A percentile compares a stretch with the other conserved stretches of the same genome.
phyloP scores from a whole-genome alignment of 2,113 vertebrate species.

The Taxidea taxus region DNA sequence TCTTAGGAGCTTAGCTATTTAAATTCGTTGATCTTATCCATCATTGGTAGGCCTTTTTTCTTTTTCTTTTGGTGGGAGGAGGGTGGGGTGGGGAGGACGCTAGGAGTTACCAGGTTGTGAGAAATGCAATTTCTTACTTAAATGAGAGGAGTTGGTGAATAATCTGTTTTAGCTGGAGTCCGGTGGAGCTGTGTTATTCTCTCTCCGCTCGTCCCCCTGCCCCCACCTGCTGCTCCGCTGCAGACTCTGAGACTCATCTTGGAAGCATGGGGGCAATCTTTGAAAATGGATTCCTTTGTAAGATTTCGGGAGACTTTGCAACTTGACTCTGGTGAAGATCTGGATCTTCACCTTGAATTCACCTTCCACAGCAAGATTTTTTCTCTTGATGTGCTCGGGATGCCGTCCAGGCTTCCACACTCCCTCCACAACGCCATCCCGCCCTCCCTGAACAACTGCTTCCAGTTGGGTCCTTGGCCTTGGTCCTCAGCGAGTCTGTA shows the following conservation, averaged over 20 bases:
- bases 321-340: neutral
- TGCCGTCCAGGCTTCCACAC: neutral
- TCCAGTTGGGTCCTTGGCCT: neutral
- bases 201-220: neutral
- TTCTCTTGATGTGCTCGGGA: neutral
- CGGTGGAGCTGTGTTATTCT: too few relatives aligned
- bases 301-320: neutral
- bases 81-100: neutral
- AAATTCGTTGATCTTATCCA: neutral
- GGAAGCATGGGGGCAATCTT: neutral
- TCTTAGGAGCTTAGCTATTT: neutral
- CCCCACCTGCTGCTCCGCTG: accelerated
- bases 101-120: neutral
- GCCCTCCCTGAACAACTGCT: neutral
- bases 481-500: neutral
- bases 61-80: neutral
- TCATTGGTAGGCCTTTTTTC: neutral
- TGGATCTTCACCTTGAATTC: neutral
- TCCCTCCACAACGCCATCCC: accelerated
- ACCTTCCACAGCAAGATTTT: neutral
- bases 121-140: neutral
- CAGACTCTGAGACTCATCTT: neutral
- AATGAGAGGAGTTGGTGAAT: neutral
- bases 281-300: neutral
- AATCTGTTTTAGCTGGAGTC: neutral